A percentile compares a stretch with the other conserved stretches of the same genome.
These are phyloP conservation scores for Thinocorus orbignyianus DNA, from an alignment of 2,113 vertebrate species.

Conservation along the genomic window DNA sequence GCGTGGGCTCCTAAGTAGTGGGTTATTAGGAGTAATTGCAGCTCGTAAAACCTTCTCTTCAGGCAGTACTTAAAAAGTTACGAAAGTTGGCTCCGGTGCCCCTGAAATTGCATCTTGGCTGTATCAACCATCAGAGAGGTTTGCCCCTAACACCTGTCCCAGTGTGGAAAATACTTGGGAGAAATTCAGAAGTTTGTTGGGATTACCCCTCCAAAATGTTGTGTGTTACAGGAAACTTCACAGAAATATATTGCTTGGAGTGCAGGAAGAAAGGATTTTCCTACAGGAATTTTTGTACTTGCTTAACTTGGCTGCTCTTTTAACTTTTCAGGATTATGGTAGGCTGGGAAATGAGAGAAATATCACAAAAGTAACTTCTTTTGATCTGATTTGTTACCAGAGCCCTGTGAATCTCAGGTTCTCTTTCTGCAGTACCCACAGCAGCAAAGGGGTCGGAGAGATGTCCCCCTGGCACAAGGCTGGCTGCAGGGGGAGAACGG, in stretches of 20 bases:
- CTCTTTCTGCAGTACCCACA: neutral
- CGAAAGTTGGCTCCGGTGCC: neutral
- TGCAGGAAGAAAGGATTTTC: neutral
- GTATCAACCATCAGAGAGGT: rapidly evolving
- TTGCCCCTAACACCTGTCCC: neutral
- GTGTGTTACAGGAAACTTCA: neutral
- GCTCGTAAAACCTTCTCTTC: neutral
- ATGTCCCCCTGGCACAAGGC: neutral
- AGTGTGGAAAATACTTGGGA: neutral
- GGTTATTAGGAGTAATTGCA: neutral
- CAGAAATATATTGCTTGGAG: neutral
- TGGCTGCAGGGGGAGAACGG: neutral
- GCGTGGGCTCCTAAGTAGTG: neutral
- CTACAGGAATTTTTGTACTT: neutral
- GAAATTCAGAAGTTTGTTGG: neutral
- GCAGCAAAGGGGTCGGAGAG: neutral
- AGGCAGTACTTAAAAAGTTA: neutral
- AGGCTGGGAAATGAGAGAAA: neutral
- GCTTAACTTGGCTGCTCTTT: neutral
- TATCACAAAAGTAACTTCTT: neutral
- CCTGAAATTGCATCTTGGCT: neutral
- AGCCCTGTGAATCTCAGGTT: neutral
- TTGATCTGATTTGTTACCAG: neutral
- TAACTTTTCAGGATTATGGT: neutral
- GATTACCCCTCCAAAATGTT: neutral